Conservation (phyloP, 2,888 invertebrate species). For the Polydrusus tereticollis region DNA sequence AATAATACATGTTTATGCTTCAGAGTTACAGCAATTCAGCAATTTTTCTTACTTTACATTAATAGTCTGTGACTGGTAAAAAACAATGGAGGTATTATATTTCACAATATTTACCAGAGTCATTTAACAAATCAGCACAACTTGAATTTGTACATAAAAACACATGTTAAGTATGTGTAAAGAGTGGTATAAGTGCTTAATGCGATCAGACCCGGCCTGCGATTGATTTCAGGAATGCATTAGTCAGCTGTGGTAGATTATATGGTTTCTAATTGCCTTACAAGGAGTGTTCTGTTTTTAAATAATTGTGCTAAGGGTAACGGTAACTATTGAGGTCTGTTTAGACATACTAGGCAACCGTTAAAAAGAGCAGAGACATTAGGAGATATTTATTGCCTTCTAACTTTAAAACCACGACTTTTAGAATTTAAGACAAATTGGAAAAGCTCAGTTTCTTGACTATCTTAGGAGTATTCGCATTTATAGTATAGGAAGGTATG, state of each 20-base stretch:
- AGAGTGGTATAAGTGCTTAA: conserved; percentile 25
- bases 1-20: neutral
- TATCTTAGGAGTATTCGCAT: too few relatives aligned
- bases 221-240: conserved; percentile 30
- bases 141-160: conserved; percentile 18
- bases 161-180: conserved; percentile 33
- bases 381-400: too few relatives aligned
- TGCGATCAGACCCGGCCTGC: neutral
- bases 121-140: conserved; percentile 21
- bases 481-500: too few relatives aligned
- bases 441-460: too few relatives aligned
- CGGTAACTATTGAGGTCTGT: too few relatives aligned
- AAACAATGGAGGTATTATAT: conserved; percentile 2
- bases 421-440: too few relatives aligned
- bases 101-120: conserved; percentile 10
- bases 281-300: conserved; percentile 13
- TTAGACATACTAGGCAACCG: too few relatives aligned
- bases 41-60: neutral
- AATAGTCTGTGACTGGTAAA: neutral
- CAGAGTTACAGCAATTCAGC: neutral
- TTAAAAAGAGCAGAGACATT: too few relatives aligned
- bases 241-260: conserved; percentile 24
- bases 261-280: conserved; percentile 11
- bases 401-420: too few relatives aligned
- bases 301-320: neutral